Conservation (phyloP, 2,888 invertebrate genomes). For the Melanchra persicariae region DNA sequence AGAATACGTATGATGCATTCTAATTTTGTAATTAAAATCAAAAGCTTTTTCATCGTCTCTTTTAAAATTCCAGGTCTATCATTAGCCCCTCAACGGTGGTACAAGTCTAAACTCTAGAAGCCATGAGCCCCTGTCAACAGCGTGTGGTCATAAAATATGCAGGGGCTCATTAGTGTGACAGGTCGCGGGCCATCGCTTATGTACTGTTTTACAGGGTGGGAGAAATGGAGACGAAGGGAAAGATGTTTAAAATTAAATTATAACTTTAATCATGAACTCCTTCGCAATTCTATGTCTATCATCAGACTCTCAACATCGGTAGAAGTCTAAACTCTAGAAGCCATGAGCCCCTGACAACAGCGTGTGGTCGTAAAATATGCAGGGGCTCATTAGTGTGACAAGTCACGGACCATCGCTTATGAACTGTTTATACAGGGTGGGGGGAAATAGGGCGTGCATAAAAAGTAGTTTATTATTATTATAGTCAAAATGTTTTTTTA, state of each 20-base stretch:
- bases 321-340: background rate
- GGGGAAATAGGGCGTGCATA: too few species aligned
- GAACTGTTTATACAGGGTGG: background rate
- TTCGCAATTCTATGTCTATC: too few species aligned
- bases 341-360: slow-evolving; percentile 37
- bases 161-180: slow-evolving; percentile 50
- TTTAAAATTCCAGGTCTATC: background rate
- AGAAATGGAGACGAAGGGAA: too few species aligned
- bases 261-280: too few species aligned
- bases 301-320: background rate
- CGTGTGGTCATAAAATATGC: slow-evolving; percentile 45
- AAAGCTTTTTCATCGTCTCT: background rate
- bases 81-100: background rate
- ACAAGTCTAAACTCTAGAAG: background rate
- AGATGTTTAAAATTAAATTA: too few species aligned
- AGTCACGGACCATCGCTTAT: slow-evolving; percentile 27
- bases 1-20: too few species aligned
- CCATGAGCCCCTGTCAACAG: slow-evolving; percentile 36
- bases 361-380: slow-evolving; percentile 45
- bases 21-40: too few species aligned
- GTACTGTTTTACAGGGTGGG: background rate
- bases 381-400: slow-evolving; percentile 50
- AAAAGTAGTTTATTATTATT: background rate
- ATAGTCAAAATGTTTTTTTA: background rate
- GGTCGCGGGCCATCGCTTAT: slow-evolving; percentile 27